These are phyloP conservation scores for Eupithecia inturbata DNA, from an alignment of 2,888 invertebrate species.

Conservation along the genomic window DNA sequence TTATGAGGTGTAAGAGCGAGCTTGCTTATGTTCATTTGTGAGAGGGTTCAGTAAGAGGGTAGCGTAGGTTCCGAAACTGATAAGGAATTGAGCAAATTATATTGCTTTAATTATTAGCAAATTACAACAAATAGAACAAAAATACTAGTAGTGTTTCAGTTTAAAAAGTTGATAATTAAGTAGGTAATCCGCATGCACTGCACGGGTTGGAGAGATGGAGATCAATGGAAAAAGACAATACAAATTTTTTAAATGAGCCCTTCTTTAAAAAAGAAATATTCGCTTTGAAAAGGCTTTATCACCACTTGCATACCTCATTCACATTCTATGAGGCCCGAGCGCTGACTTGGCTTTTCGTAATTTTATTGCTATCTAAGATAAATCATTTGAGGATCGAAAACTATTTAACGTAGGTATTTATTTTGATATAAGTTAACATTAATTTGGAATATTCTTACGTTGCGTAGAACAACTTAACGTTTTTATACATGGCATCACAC, in stretches of 20 bases:
- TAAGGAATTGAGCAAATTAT: neutral
- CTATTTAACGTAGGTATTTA: neutral
- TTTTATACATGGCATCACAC: neutral
- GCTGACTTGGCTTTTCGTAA: constrained; percentile 8
- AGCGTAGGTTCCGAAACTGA: neutral
- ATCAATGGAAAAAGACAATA: neutral
- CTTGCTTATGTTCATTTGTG: neutral
- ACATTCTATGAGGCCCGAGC: constrained; percentile 1
- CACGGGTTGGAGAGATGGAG: neutral
- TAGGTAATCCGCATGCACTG: neutral
- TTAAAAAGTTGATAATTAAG: neutral
- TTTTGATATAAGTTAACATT: neutral
- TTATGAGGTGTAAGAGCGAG: neutral
- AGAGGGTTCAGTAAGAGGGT: neutral
- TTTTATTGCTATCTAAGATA: neutral
- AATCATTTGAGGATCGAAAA: neutral
- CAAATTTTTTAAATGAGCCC: neutral
- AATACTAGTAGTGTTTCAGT: neutral
- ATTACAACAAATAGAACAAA: neutral
- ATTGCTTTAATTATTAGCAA: neutral
- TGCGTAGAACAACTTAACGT: neutral
- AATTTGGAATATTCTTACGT: neutral
- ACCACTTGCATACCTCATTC: constrained; percentile 4
- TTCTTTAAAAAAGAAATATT: constrained; percentile 4
- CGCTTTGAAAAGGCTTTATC: neutral